Evolutionary conservation across 2,113 vertebrate genomes (phyloP), one percentile per base, ranked within the genome.

Genomic region (Cavia aperea): DNA sequence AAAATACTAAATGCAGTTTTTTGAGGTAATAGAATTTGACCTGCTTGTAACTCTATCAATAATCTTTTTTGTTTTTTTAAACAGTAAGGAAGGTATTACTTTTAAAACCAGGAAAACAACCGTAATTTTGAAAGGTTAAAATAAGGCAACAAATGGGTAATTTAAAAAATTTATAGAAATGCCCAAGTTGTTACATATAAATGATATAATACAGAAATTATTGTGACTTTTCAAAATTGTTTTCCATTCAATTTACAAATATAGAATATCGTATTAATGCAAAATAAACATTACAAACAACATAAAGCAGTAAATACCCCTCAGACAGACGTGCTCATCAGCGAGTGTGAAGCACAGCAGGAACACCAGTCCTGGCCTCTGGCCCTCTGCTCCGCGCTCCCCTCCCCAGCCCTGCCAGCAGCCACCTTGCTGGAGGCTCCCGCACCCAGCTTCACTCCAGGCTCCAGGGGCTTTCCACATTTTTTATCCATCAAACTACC

Each of bases 201-300:
- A 94, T 92, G 39, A 83, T 43, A 14, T 66, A 86, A 92, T 56
- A 83, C 63, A 94, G 62, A 92, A 94, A 79, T 78, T 31, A 75
- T 1, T 29, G 8, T 88, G 51, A 36, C 49, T 93, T 96, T 66
- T 60, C 75, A 89, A 93, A 94, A 87, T 70, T 81, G 83, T 54
- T 68, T 95, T 62, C 93, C 93, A 60, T 87, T 89, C 51, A 43
- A 83, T 86, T 91, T 92, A 85, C 26, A 60, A 95, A 95, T 33
- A 87, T 2, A 73, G 73, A 94, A 36, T 77, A 75, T 8, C 70
- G 12, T 63, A 94, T 36, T 86, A 92, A 86, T 23, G 60, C 60
- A 66, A 93, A 93, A 70, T 75, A 81, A 93, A 77, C 33, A 95
- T 65, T 58, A 51, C 29, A 95, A 83, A 83, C 63, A 92, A 89